A percentile compares a stretch with the other conserved stretches of the same genome.
Evolutionary conservation across 2,113 vertebrate genomes (phyloP).

Genomic region (Talpa occidentalis): DNA sequence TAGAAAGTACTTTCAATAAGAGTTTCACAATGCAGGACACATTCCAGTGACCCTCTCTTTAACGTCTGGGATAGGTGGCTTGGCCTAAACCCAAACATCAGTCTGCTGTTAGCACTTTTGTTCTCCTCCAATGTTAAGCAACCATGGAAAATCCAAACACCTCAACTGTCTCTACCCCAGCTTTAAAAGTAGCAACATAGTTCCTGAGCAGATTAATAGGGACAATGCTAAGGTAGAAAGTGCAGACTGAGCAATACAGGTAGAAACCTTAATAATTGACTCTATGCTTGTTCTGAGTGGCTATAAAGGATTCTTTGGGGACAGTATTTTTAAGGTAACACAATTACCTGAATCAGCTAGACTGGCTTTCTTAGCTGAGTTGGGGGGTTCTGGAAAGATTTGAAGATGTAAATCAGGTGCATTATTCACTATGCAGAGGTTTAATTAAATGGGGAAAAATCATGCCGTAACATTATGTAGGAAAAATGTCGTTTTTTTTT

Average conservation of each 20-base stretch:
- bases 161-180: neutral
- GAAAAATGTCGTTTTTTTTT: neutral
- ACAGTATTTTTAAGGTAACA: conserved; percentile 52
- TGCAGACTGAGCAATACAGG: conserved; percentile 63
- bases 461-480: conserved; percentile 28
- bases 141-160: neutral
- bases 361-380: conserved; percentile 51
- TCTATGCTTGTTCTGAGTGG: neutral
- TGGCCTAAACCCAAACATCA: neutral
- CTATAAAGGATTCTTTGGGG: conserved; percentile 62
- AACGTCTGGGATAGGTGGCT: neutral
- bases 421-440: conserved; percentile 55
- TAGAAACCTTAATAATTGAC: conserved; percentile 69
- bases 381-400: neutral
- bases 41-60: neutral
- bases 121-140: neutral
- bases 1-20: conserved; percentile 56
- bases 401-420: conserved; percentile 47
- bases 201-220: conserved; percentile 51
- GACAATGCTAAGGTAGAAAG: conserved; percentile 42
- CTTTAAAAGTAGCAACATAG: conserved; percentile 44
- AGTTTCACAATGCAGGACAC: neutral
- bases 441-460: conserved; percentile 75
- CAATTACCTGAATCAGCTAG: conserved; percentile 65
- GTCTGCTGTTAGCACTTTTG: neutral